These are phyloP conservation scores for Carabus problematicus DNA, from an alignment of 2,888 invertebrate genomes.

Conservation along the genomic window DNA sequence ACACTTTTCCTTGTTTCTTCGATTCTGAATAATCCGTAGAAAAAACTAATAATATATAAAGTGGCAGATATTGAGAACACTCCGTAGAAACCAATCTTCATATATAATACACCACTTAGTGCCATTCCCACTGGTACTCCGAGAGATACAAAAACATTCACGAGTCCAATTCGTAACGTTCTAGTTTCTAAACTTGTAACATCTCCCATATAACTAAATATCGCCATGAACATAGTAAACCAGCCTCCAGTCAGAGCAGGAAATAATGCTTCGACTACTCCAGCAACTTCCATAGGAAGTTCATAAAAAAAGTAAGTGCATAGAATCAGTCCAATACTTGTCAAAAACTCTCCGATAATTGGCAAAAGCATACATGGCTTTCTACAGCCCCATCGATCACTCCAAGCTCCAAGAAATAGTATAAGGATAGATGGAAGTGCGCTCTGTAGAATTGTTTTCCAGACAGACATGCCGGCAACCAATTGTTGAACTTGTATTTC, in stretches of 20 bases:
- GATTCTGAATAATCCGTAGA: constrained; percentile 76
- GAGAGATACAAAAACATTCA: constrained; percentile 87
- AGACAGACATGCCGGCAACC: constrained; percentile 82
- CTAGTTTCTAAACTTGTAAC: constrained; percentile 84
- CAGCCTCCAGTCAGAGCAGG: constrained; percentile 84
- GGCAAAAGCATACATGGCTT: constrained; percentile 86
- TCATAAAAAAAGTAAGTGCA: constrained; percentile 83
- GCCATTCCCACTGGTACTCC: constrained; percentile 87
- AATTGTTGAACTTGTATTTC: constrained; percentile 70
- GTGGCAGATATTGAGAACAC: constrained; percentile 80
- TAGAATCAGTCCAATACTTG: constrained; percentile 75
- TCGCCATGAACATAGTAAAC: constrained; percentile 91
- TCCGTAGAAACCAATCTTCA: constrained; percentile 81
- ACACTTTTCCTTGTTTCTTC: constrained; percentile 70
- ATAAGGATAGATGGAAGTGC: constrained; percentile 81
- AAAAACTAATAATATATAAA: constrained; percentile 76
- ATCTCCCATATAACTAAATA: constrained; percentile 89
- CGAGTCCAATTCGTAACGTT: constrained; percentile 84
- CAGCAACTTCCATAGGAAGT: constrained; percentile 81
- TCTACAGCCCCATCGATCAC: constrained; percentile 72
- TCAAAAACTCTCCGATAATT: constrained; percentile 80
- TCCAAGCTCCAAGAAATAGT: constrained; percentile 83
- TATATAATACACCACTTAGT: constrained; percentile 80
- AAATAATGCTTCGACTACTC: constrained; percentile 80
- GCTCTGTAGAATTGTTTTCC: constrained; percentile 86